Evolutionary conservation across 2,888 invertebrate genomes (phyloP), one percentile per base, ranked within the genome.

Genomic region (Sinohyriopsis cumingii): DNA sequence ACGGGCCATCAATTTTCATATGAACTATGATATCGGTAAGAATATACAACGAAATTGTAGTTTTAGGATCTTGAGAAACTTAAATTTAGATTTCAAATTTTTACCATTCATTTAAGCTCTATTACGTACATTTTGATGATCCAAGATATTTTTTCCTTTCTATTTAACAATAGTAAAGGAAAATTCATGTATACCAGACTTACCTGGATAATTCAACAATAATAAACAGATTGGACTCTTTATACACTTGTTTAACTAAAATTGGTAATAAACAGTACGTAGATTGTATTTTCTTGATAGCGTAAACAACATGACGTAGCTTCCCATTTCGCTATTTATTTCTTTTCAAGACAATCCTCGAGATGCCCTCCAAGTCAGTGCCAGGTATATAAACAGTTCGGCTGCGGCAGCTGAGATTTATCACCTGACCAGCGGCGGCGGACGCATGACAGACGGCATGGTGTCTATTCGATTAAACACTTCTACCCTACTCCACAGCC

Each of bases 401-500:
- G 80, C 83, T 5, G 61, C 84, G 12, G 69, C 73, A 55, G 73
- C 81, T 18, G 84, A 82, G 64, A 67, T 83, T n/a, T 81, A 66
- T 69, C 80, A 78, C 33, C 73, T 81, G 55, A 67, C 75, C 25
- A 70, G 74, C 33, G 66, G 68, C 5, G 61, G 72, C 67, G 72
- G 73, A 33, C 68, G 71, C 55, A 67, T 79, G 2, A 76, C 77
- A 15, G 85, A 86, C 60, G 74, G 70, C 6, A 66, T 82, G 59
- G 59, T 83, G 3, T 75, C 82, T 20, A 67, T 79, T 25, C 71
- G 81, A 56, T 75, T 85, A 15, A 85, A 85, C 72, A 81, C 75
- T 12, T 83, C 84, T 5, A 75, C 77, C 18, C 72, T 86, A 1
- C 74, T 86, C 22, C 85, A 86, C 74, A 75, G 81, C 28, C 68